Conservation (phyloP, 2,888 invertebrate species). For the Pyrrhosoma nymphula region DNA sequence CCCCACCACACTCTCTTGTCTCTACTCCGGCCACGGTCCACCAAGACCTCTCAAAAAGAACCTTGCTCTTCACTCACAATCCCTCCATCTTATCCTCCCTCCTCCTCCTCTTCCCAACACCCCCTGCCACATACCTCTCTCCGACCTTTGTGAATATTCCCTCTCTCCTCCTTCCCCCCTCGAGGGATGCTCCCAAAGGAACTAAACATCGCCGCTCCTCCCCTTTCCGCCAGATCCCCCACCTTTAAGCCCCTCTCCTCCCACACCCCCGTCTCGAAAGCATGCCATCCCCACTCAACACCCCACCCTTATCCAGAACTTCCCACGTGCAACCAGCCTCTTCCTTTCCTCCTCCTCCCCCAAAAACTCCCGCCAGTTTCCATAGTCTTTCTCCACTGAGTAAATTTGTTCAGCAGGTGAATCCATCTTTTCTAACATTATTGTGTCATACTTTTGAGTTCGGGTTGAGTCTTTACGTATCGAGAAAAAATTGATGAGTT, state of each 20-base stretch:
- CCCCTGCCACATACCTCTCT: background rate
- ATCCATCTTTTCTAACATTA: too few species aligned
- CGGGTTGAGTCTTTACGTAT: too few species aligned
- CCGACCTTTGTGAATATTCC: background rate
- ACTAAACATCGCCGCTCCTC: background rate
- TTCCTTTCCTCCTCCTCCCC: background rate
- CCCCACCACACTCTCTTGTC: background rate
- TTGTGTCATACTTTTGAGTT: too few species aligned
- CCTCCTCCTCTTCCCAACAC: too few species aligned
- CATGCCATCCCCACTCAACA: background rate
- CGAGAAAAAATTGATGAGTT: too few species aligned
- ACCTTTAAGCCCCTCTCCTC: too few species aligned
- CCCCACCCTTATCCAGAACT: background rate
- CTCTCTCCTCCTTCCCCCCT: background rate
- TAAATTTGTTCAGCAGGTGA: too few species aligned
- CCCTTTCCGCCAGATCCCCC: background rate
- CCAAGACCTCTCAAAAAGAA: background rate
- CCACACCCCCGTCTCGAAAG: background rate
- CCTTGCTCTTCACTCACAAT: background rate
- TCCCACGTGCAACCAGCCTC: background rate
- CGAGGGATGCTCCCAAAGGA: background rate
- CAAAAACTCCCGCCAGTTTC: background rate
- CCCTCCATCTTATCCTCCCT: background rate
- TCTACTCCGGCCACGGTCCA: background rate
- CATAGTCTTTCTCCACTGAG: background rate